Evolutionary conservation across 2,888 invertebrate genomes (phyloP), one percentile per base, ranked within the genome.

Genomic region (Macropis europaea): DNA sequence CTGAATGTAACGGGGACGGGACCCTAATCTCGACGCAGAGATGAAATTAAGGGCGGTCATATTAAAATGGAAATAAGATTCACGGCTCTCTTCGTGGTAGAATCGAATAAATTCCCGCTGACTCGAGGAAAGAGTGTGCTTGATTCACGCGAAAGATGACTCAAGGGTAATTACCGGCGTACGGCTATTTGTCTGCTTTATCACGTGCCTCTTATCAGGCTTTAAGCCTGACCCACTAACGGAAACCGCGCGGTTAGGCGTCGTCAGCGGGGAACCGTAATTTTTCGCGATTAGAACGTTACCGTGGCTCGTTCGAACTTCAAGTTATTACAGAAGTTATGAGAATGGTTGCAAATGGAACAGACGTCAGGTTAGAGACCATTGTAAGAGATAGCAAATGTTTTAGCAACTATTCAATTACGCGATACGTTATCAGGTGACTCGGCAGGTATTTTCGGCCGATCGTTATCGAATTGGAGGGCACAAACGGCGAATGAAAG

Each of bases 31-130:
- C 6, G 11, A 1, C 15, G 19, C n/a, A n/a, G 59, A 15, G 36
- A 7, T 24, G 40, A 45, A 50, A 42, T 42, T 9, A 32, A 26
- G 26, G 34, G 43, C 13, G 30, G 36, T 5, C 11, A 19, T 45
- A 54, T 68, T 68, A 67, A 68, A 68, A 68, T 68, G 67, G 67
- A 68, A 68, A 68, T 68, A 68, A 54, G 67, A 32, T 30, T 34
- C 26, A 38, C 17, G 15, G 6, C 40, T 1, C 30, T 26, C 34
- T 28, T 17, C 7, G 7, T 2, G 1, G 28, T 26, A 68, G 3
- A 11, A 59, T 60, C 32, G 70, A 69, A 42, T 53, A 36, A 57
- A 56, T 66, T 52, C 19, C n/a, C 48, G 38, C 42, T 43, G 48
- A 67, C 54, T 54, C 48, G 30, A 43, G 19, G 11, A 19, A 17